Percentiles rank a stretch among this genome's conserved stretches.
phyloP scores from a whole-genome alignment of 2,113 vertebrate species.

The Sapayoa aenigma region DNA sequence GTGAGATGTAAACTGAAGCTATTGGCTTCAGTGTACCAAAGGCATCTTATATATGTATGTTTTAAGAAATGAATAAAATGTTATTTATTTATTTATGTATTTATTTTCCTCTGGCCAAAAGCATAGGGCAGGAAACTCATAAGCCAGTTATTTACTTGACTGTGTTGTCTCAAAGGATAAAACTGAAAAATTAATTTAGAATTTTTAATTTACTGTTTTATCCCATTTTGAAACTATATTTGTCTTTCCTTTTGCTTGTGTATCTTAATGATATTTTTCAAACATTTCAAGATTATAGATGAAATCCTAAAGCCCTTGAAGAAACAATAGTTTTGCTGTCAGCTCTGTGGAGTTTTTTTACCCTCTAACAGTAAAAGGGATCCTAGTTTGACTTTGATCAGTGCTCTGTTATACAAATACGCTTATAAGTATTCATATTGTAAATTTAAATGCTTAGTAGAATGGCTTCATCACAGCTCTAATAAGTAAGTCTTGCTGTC shows the following conservation, averaged over 20 bases:
- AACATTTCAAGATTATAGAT: not conserved
- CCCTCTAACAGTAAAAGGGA: not conserved
- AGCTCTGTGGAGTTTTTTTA: not conserved
- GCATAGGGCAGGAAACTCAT: not conserved
- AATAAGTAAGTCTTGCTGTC: slow-evolving; percentile 44
- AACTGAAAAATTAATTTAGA: slow-evolving; percentile 28
- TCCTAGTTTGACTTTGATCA: not conserved
- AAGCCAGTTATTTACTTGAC: slow-evolving; percentile 9
- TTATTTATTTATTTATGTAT: not conserved
- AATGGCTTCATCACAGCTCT: slow-evolving; percentile 42
- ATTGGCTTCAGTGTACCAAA: not conserved
- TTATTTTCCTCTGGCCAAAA: not conserved
- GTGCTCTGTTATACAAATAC: not conserved
- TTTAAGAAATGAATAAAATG: not conserved
- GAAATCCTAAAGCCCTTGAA: not conserved
- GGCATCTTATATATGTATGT: not conserved
- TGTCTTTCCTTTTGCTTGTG: not conserved
- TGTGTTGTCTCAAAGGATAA: slow-evolving; percentile 8
- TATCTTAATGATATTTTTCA: not conserved
- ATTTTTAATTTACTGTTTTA: not conserved
- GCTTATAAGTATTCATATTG: slow-evolving; percentile 2
- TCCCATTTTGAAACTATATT: not conserved
- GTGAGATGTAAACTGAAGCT: not conserved
- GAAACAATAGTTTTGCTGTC: not conserved
- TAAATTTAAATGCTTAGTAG: slow-evolving; percentile 53